phyloP scores from a whole-genome alignment of 2,797 vertebrate species.

The Triplophysa bombifrons region DNA sequence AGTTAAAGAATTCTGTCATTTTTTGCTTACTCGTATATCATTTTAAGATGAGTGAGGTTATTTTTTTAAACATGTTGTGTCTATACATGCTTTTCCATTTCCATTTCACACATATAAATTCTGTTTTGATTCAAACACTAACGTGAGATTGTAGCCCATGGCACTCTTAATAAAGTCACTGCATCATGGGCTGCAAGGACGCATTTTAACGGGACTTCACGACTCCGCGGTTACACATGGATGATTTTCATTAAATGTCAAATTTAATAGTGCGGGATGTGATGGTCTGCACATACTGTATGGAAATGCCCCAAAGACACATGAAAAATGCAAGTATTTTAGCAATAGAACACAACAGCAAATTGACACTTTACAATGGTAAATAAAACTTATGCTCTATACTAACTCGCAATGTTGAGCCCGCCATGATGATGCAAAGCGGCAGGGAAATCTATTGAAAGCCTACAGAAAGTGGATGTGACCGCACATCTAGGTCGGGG shows the following conservation, averaged over 20 bases:
- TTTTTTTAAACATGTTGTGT: no score
- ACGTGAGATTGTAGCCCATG: constrained; percentile 23
- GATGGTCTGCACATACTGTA: constrained; percentile 13
- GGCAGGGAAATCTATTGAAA: not conserved
- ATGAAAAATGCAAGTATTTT: constrained; percentile 7
- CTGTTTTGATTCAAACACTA: not conserved
- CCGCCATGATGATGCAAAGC: not conserved
- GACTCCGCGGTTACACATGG: constrained; percentile 13
- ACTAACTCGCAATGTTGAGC: not conserved
- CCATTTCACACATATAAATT: not conserved
- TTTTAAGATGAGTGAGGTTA: no score
- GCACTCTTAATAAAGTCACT: constrained; percentile 34
- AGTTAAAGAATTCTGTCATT: no score
- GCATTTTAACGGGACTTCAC: constrained; percentile 19
- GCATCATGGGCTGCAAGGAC: constrained; percentile 27
- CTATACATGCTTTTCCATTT: no score
- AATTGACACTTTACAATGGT: constrained; percentile 5
- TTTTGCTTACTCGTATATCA: no score
- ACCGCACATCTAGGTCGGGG: not conserved
- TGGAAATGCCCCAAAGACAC: constrained; percentile 33
- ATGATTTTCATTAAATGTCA: constrained; percentile 41
- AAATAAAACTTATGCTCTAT: not conserved
- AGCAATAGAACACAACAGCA: constrained; percentile 1
- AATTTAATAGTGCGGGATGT: constrained; percentile 10
- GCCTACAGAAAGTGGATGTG: not conserved